Base-by-base conservation (phyloP, 92 coral and sea anemone species). In the Paragorgia papillata region DNA sequence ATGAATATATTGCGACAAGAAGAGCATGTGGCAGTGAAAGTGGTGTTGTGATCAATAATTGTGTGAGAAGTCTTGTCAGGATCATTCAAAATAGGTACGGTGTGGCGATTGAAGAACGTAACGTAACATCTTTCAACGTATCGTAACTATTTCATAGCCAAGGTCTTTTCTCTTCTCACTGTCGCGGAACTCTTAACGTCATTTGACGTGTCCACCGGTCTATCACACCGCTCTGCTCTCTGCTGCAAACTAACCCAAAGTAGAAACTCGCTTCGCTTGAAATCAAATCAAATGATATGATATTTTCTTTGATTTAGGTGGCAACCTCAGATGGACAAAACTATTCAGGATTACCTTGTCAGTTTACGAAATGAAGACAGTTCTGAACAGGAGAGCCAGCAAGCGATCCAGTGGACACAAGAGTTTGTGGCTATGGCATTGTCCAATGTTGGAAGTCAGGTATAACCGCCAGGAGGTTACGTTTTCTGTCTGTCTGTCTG, bases 371-470 rank as follows among this genome's bases (percentile, higher is more conserved):
- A 60, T 66, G 82, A 69, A 7, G 85, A 31, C 18, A 79, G 33
- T 31, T 55, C 53, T 3, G 78, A 75, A n/a, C 79, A 73, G 1
- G 69, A 28, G 0, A 64, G 57, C 9, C 26, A 61, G 26, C 80
- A 61, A 40, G 55, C 63, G 29, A 75, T 89, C 15, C 66, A 75
- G 22, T 91, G 95, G 92, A 77, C 89, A 12, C 87, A 87, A 64
- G 97, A 91, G 57, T 86, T 94, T 64, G 88, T 94, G 48, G 88
- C 98, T 21, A 20, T 94, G 66, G 95, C 92, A 51, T 89, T 94
- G 20, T 84, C 98, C 26, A 88, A 91, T 20, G 77, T 85, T 35
- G 88, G 86, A 62, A 81, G 97, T 48, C 93, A 94, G 95, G 98
- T 93, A 43, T 14, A n/a, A n/a, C n/a, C n/a, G n/a, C n/a, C n/a